Evolutionary conservation across 2,113 vertebrate species (phyloP).

Genomic region (Antigone vipio): DNA sequence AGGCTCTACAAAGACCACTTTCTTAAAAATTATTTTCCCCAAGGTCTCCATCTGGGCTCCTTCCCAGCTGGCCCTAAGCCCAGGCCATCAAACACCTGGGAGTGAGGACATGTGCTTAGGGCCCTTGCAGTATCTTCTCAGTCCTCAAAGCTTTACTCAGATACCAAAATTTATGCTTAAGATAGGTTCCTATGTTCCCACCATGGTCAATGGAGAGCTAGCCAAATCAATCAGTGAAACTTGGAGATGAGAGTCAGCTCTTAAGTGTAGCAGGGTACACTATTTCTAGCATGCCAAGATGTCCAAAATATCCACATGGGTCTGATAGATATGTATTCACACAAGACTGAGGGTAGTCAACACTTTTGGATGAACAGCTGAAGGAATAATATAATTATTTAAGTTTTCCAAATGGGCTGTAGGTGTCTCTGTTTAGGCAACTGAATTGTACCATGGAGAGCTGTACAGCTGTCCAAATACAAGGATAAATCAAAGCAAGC

Average conservation of each 20-base stretch:
- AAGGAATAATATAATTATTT: not conserved
- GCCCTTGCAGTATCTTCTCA: not conserved
- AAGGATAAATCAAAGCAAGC: not conserved
- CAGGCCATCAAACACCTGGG: not conserved
- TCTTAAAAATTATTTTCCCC: not conserved
- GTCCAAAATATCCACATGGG: not conserved
- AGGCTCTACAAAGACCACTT: not conserved
- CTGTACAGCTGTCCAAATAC: not conserved
- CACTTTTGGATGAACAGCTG: not conserved
- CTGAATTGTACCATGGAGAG: not conserved
- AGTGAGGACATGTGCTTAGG: not conserved
- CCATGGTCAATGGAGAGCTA: not conserved
- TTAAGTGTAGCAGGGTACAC: not conserved
- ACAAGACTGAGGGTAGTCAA: accelerated
- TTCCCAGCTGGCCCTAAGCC: not conserved
- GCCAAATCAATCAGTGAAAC: not conserved
- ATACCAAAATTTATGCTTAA: not conserved
- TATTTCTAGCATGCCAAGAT: not conserved
- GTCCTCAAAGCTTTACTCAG: not conserved
- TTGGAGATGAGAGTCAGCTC: not conserved
- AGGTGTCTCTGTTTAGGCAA: not conserved
- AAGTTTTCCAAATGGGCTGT: not conserved
- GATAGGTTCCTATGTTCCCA: not conserved
- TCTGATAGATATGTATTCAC: not conserved
- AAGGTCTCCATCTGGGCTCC: accelerated